Conservation (phyloP, 1,140 invertebrate genomes). For the Brachionus rotundiformis region DNA sequence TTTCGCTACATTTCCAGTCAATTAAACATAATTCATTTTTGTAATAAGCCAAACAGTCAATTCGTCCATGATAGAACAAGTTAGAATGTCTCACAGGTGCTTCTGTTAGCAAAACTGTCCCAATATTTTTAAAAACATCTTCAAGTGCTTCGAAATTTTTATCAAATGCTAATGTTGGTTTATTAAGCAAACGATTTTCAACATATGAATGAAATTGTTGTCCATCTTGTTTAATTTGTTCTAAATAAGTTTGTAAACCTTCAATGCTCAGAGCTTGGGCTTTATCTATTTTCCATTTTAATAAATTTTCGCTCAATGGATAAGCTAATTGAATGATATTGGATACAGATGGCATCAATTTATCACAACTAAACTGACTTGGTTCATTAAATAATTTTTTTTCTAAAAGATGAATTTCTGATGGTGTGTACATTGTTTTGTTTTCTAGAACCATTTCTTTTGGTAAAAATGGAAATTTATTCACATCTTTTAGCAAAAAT, state of each 20-base stretch:
- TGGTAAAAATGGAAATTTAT: constrained; percentile 28
- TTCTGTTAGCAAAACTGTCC: not conserved
- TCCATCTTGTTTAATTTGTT: constrained; percentile 24
- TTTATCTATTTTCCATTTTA: constrained; percentile 50
- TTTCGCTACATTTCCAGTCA: constrained; percentile 50
- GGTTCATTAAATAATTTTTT: not conserved
- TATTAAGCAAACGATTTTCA: constrained; percentile 11
- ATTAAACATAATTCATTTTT: not conserved
- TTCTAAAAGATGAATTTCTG: not conserved
- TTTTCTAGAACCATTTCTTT: not conserved
- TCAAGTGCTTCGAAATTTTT: constrained; percentile 10
- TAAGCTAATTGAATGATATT: not conserved
- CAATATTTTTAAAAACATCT: not conserved
- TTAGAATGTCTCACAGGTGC: constrained; percentile 5
- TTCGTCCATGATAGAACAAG: constrained; percentile 39
- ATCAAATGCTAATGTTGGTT: not conserved
- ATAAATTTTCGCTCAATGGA: constrained; percentile 32
- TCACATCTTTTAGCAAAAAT: not conserved
- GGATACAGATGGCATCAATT: not conserved
- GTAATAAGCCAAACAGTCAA: constrained; percentile 47
- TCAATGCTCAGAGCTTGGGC: not conserved
- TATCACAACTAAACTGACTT: not conserved
- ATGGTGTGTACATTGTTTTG: not conserved
- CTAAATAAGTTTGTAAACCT: not conserved
- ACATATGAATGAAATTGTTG: constrained; percentile 8